Percentiles rank a stretch among this genome's conserved stretches.
Evolutionary conservation across 1,140 invertebrate genomes (phyloP).

Genomic region (Patella vulgata): DNA sequence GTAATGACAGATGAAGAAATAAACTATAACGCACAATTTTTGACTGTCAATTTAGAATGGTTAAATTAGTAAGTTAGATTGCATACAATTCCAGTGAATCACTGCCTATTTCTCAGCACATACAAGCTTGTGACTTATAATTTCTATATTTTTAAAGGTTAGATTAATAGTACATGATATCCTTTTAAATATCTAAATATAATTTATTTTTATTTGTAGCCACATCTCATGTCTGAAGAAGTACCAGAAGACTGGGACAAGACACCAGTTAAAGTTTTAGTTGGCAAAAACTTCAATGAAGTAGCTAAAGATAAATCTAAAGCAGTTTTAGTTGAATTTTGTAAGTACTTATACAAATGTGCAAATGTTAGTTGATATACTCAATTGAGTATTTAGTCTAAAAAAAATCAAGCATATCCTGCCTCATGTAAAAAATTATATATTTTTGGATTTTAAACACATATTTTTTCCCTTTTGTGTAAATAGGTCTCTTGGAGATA

Average conservation of each 20-base stretch:
- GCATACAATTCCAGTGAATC: too few relatives aligned
- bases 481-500: neutral
- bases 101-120: too few relatives aligned
- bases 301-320: constrained; percentile 90
- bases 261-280: constrained; percentile 92
- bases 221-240: constrained; percentile 91
- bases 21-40: too few relatives aligned
- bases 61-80: too few relatives aligned
- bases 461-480: neutral
- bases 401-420: too few relatives aligned
- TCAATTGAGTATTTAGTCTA: constrained; percentile 1
- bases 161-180: too few relatives aligned
- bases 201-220: constrained; percentile 43
- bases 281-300: constrained; percentile 95
- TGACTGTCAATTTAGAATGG: too few relatives aligned
- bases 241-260: constrained; percentile 98
- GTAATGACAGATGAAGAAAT: too few relatives aligned
- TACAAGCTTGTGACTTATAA: too few relatives aligned
- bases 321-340: constrained; percentile 98
- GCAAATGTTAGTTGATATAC: too few relatives aligned
- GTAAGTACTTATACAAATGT: constrained; percentile 56
- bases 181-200: neutral
- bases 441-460: neutral
- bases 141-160: too few relatives aligned
- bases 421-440: neutral